A percentile compares a stretch with the other conserved stretches of the same genome.
phyloP scores from a whole-genome alignment of 1,140 invertebrate species.

The Monomorium pharaonis region DNA sequence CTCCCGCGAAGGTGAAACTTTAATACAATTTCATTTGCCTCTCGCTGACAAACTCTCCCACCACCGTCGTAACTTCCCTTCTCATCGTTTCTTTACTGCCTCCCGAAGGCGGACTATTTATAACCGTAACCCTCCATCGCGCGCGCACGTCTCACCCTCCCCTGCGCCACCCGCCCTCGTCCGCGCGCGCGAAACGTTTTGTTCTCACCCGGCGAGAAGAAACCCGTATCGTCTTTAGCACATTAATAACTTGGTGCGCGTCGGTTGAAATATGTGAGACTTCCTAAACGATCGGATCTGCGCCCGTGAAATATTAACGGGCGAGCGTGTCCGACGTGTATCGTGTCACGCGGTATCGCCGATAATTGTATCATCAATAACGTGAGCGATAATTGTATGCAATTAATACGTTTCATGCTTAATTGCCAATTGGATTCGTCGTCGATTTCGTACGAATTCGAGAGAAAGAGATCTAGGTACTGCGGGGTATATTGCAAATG shows the following conservation, averaged over 20 bases:
- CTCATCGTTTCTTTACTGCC: conserved; percentile 72
- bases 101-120: conserved; percentile 75
- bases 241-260: conserved; percentile 61
- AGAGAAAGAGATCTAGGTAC: neutral
- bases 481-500: neutral
- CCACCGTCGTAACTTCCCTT: conserved; percentile 65
- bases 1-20: conserved; percentile 72
- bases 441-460: neutral
- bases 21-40: conserved; percentile 78
- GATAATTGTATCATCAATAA: conserved; percentile 10
- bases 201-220: conserved; percentile 61
- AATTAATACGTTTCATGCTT: neutral
- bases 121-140: conserved; percentile 71
- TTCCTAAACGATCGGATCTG: conserved; percentile 55
- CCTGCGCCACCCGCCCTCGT: neutral
- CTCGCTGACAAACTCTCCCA: conserved; percentile 75
- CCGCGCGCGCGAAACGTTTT: conserved; percentile 65
- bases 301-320: conserved; percentile 39
- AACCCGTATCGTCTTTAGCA: conserved; percentile 57
- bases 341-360: neutral
- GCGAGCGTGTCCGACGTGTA: neutral
- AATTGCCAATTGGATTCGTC: neutral
- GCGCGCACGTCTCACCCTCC: conserved; percentile 41
- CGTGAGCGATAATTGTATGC: neutral
- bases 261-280: conserved; percentile 54